These are phyloP conservation scores for Oreohelix idahoensis DNA, from an alignment of 1,140 invertebrate genomes.

Conservation along the genomic window DNA sequence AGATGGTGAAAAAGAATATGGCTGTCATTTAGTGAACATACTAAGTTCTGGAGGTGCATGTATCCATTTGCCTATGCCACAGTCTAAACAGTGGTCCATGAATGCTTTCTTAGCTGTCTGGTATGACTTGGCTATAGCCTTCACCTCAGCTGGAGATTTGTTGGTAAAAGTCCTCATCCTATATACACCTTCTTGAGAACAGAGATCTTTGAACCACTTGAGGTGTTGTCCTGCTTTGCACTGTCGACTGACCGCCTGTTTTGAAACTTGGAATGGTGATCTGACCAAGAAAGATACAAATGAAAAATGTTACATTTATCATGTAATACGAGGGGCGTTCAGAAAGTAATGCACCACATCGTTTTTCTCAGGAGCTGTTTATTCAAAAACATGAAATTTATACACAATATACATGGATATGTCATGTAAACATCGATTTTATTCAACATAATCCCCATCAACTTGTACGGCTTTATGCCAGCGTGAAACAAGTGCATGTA, in stretches of 20 bases:
- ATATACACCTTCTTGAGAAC: background rate
- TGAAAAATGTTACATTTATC: background rate
- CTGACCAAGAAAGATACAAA: slow-evolving; percentile 38
- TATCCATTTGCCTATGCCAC: slow-evolving; percentile 56
- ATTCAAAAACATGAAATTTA: too few species aligned
- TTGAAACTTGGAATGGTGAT: slow-evolving; percentile 54
- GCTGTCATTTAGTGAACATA: slow-evolving; percentile 43
- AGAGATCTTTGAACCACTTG: slow-evolving; percentile 52
- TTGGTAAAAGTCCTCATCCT: slow-evolving; percentile 27
- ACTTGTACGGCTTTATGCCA: too few species aligned
- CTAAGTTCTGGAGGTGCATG: slow-evolving; percentile 50
- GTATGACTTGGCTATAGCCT: slow-evolving; percentile 47
- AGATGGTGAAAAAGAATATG: background rate
- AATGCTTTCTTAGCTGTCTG: slow-evolving; percentile 53
- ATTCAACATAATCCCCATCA: too few species aligned
- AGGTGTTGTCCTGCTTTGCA: slow-evolving; percentile 58
- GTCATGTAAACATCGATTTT: too few species aligned
- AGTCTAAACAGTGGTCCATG: slow-evolving; percentile 48
- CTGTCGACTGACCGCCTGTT: slow-evolving; percentile 49
- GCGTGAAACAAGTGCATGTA: too few species aligned
- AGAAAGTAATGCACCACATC: too few species aligned
- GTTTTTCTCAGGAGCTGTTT: too few species aligned
- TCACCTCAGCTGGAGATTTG: slow-evolving; percentile 43
- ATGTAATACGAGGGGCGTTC: too few species aligned
- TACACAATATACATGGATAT: too few species aligned